phyloP scores from a whole-genome alignment of 2,888 invertebrate genomes.

The Microctonus hyperodae region DNA sequence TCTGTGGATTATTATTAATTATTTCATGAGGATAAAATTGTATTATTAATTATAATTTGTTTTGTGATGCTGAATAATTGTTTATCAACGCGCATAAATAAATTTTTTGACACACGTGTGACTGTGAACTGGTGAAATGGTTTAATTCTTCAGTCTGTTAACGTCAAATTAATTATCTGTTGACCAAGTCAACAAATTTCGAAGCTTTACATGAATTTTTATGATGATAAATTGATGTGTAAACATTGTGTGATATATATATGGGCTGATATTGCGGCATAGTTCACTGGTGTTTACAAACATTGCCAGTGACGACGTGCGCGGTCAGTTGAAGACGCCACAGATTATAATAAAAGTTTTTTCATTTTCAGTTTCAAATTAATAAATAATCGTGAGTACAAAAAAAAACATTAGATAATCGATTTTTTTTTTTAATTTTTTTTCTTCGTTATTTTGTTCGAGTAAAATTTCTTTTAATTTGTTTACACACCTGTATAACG shows the following conservation, averaged over 20 bases:
- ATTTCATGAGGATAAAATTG: no score
- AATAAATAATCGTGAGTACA: not conserved
- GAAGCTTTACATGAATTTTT: not conserved
- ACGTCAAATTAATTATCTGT: not conserved
- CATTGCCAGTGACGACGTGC: not conserved
- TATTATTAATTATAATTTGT: no score
- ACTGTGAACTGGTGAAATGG: no score
- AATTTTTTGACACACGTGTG: no score
- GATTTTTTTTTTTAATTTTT: not conserved
- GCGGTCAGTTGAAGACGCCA: not conserved
- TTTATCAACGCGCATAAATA: no score
- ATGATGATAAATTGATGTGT: not conserved
- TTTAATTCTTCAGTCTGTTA: not conserved
- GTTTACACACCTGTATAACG: not conserved
- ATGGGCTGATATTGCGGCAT: not conserved
- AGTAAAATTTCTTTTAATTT: not conserved
- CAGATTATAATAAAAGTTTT: not conserved
- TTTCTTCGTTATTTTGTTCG: not conserved
- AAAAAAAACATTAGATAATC: no score
- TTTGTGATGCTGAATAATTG: no score
- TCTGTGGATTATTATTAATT: no score
- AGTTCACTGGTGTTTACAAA: not conserved
- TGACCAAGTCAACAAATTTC: not conserved
- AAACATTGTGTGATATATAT: not conserved
- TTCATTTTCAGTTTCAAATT: not conserved